These are phyloP conservation scores for Nemotelus pantherinus DNA, from an alignment of 2,888 invertebrate species.

Conservation along the genomic window DNA sequence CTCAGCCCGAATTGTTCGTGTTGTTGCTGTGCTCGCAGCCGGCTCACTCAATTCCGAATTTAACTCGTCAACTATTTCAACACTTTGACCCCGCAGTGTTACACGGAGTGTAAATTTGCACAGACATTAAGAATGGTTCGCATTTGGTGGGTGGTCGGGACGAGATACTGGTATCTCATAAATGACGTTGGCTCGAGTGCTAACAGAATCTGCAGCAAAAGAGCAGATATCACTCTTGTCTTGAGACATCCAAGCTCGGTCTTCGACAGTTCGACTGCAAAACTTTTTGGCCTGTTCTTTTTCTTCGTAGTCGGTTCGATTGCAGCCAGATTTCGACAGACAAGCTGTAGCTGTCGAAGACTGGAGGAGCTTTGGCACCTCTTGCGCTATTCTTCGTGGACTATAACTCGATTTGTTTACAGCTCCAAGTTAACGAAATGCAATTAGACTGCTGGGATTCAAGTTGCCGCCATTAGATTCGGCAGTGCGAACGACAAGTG, in stretches of 20 bases:
- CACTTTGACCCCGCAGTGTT: neutral
- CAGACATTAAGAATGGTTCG: neutral
- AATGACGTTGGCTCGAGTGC: conserved; percentile 26
- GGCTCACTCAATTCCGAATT: too few species aligned
- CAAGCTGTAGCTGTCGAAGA: neutral
- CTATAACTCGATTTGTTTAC: conserved; percentile 18
- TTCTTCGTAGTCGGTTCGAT: neutral
- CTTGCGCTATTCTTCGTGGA: neutral
- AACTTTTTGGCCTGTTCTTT: too few species aligned
- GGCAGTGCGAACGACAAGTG: neutral
- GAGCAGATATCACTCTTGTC: too few species aligned
- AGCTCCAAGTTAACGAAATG: conserved; percentile 13
- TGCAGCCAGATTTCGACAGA: neutral
- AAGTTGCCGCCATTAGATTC: conserved; percentile 7
- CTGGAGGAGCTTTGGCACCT: conserved; percentile 2
- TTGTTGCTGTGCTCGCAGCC: too few species aligned
- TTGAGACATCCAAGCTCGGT: too few species aligned
- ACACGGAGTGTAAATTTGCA: conserved; percentile 2
- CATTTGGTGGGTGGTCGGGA: conserved; percentile 24
- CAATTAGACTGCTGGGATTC: conserved; percentile 2
- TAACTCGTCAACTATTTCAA: neutral
- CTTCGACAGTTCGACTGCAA: too few species aligned
- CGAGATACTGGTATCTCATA: conserved; percentile 22
- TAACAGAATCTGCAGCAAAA: conserved; percentile 14
- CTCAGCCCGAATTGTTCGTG: too few species aligned